Percentiles rank a stretch among this genome's conserved stretches.
These are phyloP conservation scores for Amphiduros pacificus DNA, from an alignment of 2,888 invertebrate genomes.

Conservation along the genomic window DNA sequence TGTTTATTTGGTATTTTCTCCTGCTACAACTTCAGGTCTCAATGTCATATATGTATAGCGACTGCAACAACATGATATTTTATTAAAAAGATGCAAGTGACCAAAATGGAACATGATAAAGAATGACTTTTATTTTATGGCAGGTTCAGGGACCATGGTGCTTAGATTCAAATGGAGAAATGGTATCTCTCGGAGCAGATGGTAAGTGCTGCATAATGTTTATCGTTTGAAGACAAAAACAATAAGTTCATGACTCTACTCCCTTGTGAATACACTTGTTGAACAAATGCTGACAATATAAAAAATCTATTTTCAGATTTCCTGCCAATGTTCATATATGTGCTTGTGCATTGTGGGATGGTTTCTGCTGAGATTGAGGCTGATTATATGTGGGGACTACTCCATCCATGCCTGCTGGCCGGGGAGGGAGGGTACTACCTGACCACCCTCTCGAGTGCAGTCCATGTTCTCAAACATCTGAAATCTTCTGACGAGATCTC, in stretches of 20 bases:
- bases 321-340: slow-evolving; percentile 87
- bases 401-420: slow-evolving; percentile 85
- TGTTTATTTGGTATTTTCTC: too few relatives aligned
- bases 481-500: slow-evolving; percentile 34
- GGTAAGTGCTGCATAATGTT: too few relatives aligned
- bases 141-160: slow-evolving; percentile 4
- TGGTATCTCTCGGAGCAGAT: slow-evolving; percentile 8
- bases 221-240: too few relatives aligned
- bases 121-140: not conserved
- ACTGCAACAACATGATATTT: too few relatives aligned
- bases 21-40: too few relatives aligned
- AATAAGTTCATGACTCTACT: too few relatives aligned
- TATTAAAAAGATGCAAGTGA: too few relatives aligned
- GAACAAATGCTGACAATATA: too few relatives aligned
- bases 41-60: too few relatives aligned
- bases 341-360: slow-evolving; percentile 84
- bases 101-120: too few relatives aligned
- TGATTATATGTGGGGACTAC: slow-evolving; percentile 90
- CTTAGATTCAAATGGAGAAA: not conserved
- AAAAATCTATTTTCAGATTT: slow-evolving; percentile 68
- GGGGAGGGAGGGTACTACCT: slow-evolving; percentile 95
- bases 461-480: slow-evolving; percentile 80
- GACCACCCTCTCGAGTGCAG: slow-evolving; percentile 89
- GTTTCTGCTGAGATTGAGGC: slow-evolving; percentile 93
- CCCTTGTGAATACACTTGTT: too few relatives aligned